Evolutionary conservation across 2,888 invertebrate species (phyloP), one percentile per base, ranked within the genome.

Genomic region (Tupiocoris notatus): DNA sequence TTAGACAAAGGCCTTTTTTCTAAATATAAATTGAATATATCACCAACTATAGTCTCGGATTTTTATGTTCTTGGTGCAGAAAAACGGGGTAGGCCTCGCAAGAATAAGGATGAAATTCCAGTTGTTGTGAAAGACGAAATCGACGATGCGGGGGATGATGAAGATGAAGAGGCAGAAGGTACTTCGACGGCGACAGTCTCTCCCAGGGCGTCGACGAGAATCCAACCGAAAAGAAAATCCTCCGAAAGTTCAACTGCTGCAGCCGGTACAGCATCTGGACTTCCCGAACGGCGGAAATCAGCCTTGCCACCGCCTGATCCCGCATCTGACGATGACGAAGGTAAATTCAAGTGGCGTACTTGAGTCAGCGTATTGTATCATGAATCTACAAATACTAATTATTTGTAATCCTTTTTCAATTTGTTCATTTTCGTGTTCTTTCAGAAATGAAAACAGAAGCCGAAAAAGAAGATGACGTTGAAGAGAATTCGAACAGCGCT

Each of bases 21-120:
- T n/a, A n/a, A n/a, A n/a, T 7, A 39, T 39, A 39, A 12, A 39
- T 39, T 7, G 39, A 39, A 39, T n/a, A n/a, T n/a, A n/a, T n/a
- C n/a, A n/a, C n/a, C n/a, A n/a, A n/a, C n/a, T n/a, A n/a, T n/a
- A n/a, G n/a, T n/a, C n/a, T n/a, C n/a, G n/a, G n/a, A n/a, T n/a
- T n/a, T n/a, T n/a, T n/a, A n/a, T n/a, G n/a, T n/a, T 59, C 59
- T 6, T 59, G 3, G 39, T 76, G 3, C 25, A 79, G 79, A 67
- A 24, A 77, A 71, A 68, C 73, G 68, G 77, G 77, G 79, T 20
- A 70, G 79, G n/a, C 80, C 79, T n/a, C 78, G 78, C 12, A 77
- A 77, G 64, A 79, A 78, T 66, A 79, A 76, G 63, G 75, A 71
- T 9, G 71, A 77, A 21, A 20, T 59, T 1, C 17, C 67, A 2